These are phyloP conservation scores for Agrochola macilenta DNA, from an alignment of 2,888 invertebrate genomes.

Conservation along the genomic window DNA sequence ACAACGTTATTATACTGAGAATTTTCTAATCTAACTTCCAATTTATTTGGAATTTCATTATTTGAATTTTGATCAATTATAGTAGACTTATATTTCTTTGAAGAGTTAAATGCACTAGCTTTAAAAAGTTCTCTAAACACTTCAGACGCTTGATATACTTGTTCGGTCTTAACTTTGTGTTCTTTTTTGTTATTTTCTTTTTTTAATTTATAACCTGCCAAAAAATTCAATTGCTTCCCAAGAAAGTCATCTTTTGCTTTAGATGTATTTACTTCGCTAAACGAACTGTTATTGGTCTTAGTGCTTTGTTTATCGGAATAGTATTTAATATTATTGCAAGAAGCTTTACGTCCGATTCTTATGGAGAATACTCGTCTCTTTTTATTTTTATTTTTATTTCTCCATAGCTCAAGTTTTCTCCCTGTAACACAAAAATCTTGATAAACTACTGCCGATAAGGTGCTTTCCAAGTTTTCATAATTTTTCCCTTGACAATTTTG, in stretches of 20 bases:
- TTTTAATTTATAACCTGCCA: not conserved
- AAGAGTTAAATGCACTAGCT: not conserved
- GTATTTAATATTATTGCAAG: not conserved
- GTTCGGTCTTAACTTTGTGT: conserved; percentile 1
- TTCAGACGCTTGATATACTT: conserved; percentile 7
- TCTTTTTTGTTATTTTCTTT: conserved; percentile 1
- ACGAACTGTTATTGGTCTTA: not conserved
- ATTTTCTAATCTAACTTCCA: not conserved
- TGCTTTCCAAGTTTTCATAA: not conserved
- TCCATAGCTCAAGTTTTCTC: not conserved
- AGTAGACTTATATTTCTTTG: conserved; percentile 2
- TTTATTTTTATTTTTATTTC: conserved; percentile 15
- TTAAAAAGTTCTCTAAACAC: conserved; percentile 8
- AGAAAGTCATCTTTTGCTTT: conserved; percentile 6
- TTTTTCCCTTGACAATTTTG: not conserved
- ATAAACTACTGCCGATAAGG: conserved; percentile 36
- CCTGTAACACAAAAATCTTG: conserved; percentile 27
- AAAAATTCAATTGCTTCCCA: not conserved
- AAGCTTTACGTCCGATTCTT: not conserved
- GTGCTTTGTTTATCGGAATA: not conserved
- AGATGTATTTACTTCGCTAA: not conserved
- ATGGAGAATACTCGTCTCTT: conserved; percentile 9
- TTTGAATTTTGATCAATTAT: not conserved
- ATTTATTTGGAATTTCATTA: not conserved
- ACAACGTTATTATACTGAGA: not conserved